Base-by-base conservation (phyloP, 2,888 invertebrate species). In the Graphium colonna region DNA sequence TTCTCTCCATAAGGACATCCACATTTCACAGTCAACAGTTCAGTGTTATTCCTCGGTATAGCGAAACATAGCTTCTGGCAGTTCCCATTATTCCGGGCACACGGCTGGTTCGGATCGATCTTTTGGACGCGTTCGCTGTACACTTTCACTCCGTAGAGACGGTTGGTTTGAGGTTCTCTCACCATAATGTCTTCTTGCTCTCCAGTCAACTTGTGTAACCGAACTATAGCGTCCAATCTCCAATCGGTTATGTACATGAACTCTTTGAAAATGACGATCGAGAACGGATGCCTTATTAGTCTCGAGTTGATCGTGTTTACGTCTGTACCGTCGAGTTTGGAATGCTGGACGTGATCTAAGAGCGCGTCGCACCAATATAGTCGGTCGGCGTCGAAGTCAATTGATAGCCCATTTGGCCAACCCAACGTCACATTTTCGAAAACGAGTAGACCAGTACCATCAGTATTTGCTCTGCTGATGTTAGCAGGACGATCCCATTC, bases 161-260 rank as follows among this genome's bases (percentile, higher is more conserved):
- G 91, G 78, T 97, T 97, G 0, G 96, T 96, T 64, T 96, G 96
- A 1, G 97, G 97, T 69, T 97, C 97, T 16, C 95, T 90, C 0
- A 97, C 95, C 76, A 97, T 92, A 51, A 96, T 94, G 61, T 95
- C 94, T 71, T 97, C 97, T 63, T 95, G 94, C 47, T 95, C 95
- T 0, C 98, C 98, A 0, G 95, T 96, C 40, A 95, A 85, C 77
- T 98, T 98, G 73, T 97, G 94, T 60, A 98, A 87, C 16, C 96
- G 91, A 9, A 98, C 94, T 50, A 99, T 98, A 0, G 98, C 97
- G 76, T 98, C 98, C 43, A 98, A 82, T 44, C 98, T 91, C 97
- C 99, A 99, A 78, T 99, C 98, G 0, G 98, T 98, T 43, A 98
- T 97, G 79, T 98, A 99, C 92, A 99, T 95, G 90, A 95, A 97